Evolutionary conservation across 1,140 invertebrate species (phyloP).

Genomic region (Hormaphis cornu): DNA sequence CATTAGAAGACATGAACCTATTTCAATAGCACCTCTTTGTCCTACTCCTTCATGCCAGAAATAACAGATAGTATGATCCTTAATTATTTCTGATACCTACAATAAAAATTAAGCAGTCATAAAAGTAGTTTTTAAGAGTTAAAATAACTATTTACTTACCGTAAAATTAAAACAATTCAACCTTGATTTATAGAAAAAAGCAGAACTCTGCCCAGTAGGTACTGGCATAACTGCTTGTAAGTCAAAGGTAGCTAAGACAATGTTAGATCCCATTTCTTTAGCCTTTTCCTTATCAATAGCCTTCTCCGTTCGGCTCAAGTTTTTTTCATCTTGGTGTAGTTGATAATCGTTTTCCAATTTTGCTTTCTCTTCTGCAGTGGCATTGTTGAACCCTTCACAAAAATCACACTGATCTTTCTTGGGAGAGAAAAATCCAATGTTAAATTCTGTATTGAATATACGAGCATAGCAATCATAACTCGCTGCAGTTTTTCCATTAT

Average conservation of each 20-base stretch:
- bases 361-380: slow-evolving; percentile 25
- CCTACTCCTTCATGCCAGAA: slow-evolving; percentile 39
- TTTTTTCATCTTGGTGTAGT: slow-evolving; percentile 33
- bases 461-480: slow-evolving; percentile 34
- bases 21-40: slow-evolving; percentile 37
- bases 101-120: too few relatives aligned
- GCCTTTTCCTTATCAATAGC: slow-evolving; percentile 33
- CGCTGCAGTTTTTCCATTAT: slow-evolving; percentile 32
- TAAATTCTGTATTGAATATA: slow-evolving; percentile 36
- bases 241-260: slow-evolving; percentile 34
- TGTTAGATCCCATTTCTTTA: too few relatives aligned
- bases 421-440: slow-evolving; percentile 35
- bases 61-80: slow-evolving; percentile 38
- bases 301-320: slow-evolving; percentile 30
- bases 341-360: slow-evolving; percentile 33
- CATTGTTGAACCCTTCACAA: slow-evolving; percentile 33
- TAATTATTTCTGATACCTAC: too few relatives aligned
- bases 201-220: slow-evolving; percentile 35
- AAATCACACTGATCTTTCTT: slow-evolving; percentile 37
- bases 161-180: slow-evolving; percentile 39
- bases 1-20: slow-evolving; percentile 36
- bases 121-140: too few relatives aligned
- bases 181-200: slow-evolving; percentile 38
- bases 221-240: slow-evolving; percentile 35
- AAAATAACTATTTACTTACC: slow-evolving; percentile 35